These are phyloP conservation scores for Cacatua alba DNA, from an alignment of 2,113 vertebrate species.

Conservation along the genomic window DNA sequence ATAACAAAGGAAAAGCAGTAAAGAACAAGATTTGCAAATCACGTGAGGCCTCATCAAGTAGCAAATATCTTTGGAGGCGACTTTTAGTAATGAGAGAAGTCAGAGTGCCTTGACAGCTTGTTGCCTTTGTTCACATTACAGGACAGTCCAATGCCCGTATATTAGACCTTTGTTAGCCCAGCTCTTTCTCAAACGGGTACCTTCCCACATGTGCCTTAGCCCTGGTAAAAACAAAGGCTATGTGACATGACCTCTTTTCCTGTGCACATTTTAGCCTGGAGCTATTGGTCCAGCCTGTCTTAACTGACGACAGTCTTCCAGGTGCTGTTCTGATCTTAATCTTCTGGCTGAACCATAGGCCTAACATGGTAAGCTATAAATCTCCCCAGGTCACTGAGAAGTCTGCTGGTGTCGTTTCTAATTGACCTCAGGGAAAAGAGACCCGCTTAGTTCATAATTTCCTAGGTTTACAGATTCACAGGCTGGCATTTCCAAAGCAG, in stretches of 20 bases:
- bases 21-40: conserved; percentile 24
- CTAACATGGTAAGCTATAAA: conserved; percentile 60
- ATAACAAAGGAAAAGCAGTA: background rate
- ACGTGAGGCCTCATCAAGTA: background rate
- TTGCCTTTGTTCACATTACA: background rate
- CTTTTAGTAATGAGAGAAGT: background rate
- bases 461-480: conserved; percentile 55
- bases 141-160: background rate
- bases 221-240: background rate
- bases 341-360: conserved; percentile 46
- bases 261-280: conserved; percentile 27
- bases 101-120: background rate
- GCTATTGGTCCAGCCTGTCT: conserved; percentile 36
- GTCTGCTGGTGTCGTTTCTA: conserved; percentile 66
- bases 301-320: conserved; percentile 56
- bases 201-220: background rate
- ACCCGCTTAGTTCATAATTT: conserved; percentile 58
- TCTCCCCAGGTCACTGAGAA: conserved; percentile 57
- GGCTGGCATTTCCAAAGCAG: conserved; percentile 24
- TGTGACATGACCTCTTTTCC: conserved; percentile 12
- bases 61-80: background rate
- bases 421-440: conserved; percentile 62
- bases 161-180: background rate
- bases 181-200: background rate
- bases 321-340: conserved; percentile 73